Evolutionary conservation across 2,888 invertebrate genomes (phyloP).

Genomic region (Eucriotettix oculatus): DNA sequence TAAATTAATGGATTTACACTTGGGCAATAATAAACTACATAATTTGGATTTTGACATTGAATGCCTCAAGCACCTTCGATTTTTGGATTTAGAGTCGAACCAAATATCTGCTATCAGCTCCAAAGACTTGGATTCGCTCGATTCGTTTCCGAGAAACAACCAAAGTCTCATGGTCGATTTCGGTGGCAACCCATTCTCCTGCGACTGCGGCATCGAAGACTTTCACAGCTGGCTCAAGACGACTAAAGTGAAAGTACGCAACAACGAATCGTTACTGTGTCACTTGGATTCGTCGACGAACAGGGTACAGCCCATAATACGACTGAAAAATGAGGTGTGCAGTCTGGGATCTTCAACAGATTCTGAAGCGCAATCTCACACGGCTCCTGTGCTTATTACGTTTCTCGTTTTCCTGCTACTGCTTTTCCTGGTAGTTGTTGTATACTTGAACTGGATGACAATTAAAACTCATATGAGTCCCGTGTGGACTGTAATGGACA

Average conservation of each 20-base stretch:
- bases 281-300: conserved; percentile 19
- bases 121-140: conserved; percentile 37
- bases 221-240: conserved; percentile 44
- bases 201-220: conserved; percentile 42
- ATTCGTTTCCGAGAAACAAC: conserved; percentile 32
- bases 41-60: conserved; percentile 46
- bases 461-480: conserved; percentile 40
- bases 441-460: conserved; percentile 42
- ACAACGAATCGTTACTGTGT: conserved; percentile 38
- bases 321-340: conserved; percentile 15
- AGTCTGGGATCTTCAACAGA: conserved; percentile 3
- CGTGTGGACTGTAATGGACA: conserved; percentile 31
- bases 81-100: conserved; percentile 51
- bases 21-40: conserved; percentile 46
- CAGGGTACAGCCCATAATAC: conserved; percentile 14
- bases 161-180: conserved; percentile 40
- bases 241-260: conserved; percentile 41
- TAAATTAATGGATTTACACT: conserved; percentile 44
- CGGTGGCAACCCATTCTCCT: conserved; percentile 48
- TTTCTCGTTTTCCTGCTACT: conserved; percentile 35
- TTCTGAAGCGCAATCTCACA: conserved; percentile 9
- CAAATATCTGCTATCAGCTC: conserved; percentile 38
- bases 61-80: conserved; percentile 46
- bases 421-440: conserved; percentile 36
- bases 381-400: conserved; percentile 24